These are phyloP conservation scores for Chaetodon trifascialis DNA, from an alignment of 2,113 vertebrate species.

Conservation along the genomic window DNA sequence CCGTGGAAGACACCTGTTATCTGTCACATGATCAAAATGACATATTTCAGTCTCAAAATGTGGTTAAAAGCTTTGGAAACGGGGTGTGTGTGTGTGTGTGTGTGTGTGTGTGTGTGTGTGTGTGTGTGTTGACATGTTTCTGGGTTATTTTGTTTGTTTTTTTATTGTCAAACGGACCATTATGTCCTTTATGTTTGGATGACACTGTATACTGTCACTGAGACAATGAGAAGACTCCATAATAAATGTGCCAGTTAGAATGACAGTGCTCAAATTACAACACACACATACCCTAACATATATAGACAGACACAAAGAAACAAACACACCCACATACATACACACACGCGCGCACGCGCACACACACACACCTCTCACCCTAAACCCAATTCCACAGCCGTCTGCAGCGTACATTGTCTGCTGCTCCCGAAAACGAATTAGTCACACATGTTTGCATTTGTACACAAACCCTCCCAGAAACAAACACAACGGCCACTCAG, in stretches of 20 bases:
- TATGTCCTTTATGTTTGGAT: constrained; percentile 1
- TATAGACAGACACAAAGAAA: constrained; percentile 25
- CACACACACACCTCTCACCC: constrained; percentile 50
- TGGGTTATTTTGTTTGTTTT: neutral
- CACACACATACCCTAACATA: constrained; percentile 43
- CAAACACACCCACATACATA: constrained; percentile 22
- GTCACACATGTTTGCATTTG: constrained; percentile 81
- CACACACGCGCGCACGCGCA: constrained; percentile 33
- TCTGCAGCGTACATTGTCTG: constrained; percentile 51
- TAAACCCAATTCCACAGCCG: constrained; percentile 44
- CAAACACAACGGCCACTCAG: constrained; percentile 60
- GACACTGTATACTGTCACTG: constrained; percentile 11
- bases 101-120: neutral
- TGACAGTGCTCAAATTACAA: constrained; percentile 63
- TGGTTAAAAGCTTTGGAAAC: neutral
- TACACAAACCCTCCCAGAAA: constrained; percentile 79
- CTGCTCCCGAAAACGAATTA: constrained; percentile 74
- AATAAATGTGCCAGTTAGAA: constrained; percentile 34
- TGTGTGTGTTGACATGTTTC: neutral
- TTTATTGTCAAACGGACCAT: neutral
- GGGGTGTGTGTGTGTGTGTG: neutral
- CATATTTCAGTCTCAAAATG: neutral
- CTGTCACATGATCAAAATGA: neutral
- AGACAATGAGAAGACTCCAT: constrained; percentile 25
- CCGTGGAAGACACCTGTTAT: neutral